phyloP scores from a whole-genome alignment of 2,113 vertebrate species.

The Aphyosemion australe region DNA sequence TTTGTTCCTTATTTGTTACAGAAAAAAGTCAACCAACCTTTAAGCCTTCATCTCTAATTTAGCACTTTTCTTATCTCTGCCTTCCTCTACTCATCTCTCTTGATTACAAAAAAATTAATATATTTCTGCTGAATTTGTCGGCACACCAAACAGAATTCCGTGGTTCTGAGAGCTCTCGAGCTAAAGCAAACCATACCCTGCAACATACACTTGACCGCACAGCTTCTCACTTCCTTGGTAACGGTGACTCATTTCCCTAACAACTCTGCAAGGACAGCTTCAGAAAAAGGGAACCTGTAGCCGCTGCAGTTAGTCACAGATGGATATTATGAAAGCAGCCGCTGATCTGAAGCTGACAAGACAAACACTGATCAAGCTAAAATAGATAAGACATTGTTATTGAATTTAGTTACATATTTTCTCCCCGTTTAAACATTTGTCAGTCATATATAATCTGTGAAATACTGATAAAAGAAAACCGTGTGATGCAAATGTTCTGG shows the following conservation, averaged over 20 bases:
- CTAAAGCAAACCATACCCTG: constrained; percentile 59
- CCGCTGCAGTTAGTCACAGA: constrained; percentile 46
- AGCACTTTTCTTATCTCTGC: too few relatives aligned
- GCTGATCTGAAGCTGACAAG: constrained; percentile 28
- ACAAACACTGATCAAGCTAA: constrained; percentile 17
- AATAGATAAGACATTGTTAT: constrained; percentile 6
- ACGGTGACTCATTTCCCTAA: constrained; percentile 79
- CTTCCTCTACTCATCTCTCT: too few relatives aligned
- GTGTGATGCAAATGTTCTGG: background rate
- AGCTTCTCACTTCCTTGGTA: constrained; percentile 79
- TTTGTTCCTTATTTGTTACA: too few relatives aligned
- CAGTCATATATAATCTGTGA: constrained; percentile 3
- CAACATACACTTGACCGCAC: constrained; percentile 68
- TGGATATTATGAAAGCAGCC: constrained; percentile 37
- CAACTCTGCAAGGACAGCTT: constrained; percentile 64
- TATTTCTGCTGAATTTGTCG: constrained; percentile 14
- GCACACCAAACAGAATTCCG: constrained; percentile 11
- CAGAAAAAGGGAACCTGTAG: constrained; percentile 54
- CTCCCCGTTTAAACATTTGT: background rate
- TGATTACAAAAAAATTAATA: constrained; percentile 5
- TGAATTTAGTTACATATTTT: constrained; percentile 2
- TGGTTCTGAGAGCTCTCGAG: constrained; percentile 11
- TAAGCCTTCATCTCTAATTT: too few relatives aligned
- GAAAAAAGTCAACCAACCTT: too few relatives aligned
- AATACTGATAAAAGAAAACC: background rate